A percentile compares a stretch with the other conserved stretches of the same genome.
phyloP scores from a whole-genome alignment of 2,888 invertebrate genomes.

The Epirrita christyi region DNA sequence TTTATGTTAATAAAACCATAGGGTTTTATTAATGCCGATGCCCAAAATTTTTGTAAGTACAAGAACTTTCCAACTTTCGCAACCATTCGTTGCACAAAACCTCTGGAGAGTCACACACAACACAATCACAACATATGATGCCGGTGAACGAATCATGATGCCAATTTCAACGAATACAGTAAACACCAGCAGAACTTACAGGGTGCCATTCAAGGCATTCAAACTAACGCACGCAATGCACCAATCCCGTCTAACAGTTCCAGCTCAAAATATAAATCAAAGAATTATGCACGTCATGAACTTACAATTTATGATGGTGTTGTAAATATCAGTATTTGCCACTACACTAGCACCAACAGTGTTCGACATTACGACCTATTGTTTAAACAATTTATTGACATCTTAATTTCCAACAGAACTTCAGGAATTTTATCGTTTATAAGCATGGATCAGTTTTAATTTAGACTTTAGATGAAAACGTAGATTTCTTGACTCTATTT shows the following conservation, averaged over 20 bases:
- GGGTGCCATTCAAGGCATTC: no score
- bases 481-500: background rate
- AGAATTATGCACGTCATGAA: constrained; percentile 26
- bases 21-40: no score
- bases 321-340: constrained; percentile 38
- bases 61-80: no score
- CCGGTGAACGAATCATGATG: no score
- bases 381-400: constrained; percentile 43
- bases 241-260: background rate
- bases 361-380: constrained; percentile 51
- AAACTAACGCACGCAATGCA: no score
- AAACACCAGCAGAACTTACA: no score
- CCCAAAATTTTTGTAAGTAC: no score
- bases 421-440: constrained; percentile 6
- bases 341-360: constrained; percentile 35
- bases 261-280: constrained; percentile 2
- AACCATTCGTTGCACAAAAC: background rate
- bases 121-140: no score
- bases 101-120: background rate
- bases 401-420: constrained; percentile 33
- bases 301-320: constrained; percentile 35
- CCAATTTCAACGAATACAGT: no score
- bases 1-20: no score
- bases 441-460: background rate
- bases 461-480: background rate